These are phyloP conservation scores for Cotesia congregata DNA, from an alignment of 2,888 invertebrate species.

Conservation along the genomic window DNA sequence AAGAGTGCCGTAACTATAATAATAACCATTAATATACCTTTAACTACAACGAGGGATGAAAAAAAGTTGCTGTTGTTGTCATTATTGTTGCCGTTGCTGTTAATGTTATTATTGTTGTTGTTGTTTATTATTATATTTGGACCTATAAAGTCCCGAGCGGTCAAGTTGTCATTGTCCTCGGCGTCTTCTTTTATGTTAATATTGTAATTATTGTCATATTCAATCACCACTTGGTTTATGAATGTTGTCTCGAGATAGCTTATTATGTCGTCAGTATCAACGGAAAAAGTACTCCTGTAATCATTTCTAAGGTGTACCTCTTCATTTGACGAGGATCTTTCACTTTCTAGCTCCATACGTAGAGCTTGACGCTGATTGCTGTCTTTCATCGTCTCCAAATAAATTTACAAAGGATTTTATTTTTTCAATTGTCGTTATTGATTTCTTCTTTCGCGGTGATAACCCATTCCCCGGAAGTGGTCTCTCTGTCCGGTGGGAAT, in stretches of 20 bases:
- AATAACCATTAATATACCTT: constrained; percentile 82
- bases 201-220: neutral
- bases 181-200: neutral
- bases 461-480: neutral
- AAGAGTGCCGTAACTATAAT: constrained; percentile 91
- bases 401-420: constrained; percentile 7
- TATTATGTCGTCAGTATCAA: constrained; percentile 26
- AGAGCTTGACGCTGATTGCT: neutral
- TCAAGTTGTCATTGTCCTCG: neutral
- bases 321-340: constrained; percentile 51
- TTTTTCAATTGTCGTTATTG: constrained; percentile 12
- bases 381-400: constrained; percentile 32
- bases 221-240: constrained; percentile 1
- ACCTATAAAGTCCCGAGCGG: neutral
- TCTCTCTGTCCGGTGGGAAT: neutral
- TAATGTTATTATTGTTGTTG: neutral
- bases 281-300: constrained; percentile 16
- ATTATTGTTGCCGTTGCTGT: neutral
- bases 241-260: constrained; percentile 16
- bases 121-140: constrained; percentile 3
- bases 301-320: constrained; percentile 47
- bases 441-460: neutral
- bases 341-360: constrained; percentile 60
- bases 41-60: constrained; percentile 73
- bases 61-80: neutral